Evolutionary conservation across 1,140 invertebrate species (phyloP), one percentile per base, ranked within the genome.

Genomic region (Micrasema minimum): DNA sequence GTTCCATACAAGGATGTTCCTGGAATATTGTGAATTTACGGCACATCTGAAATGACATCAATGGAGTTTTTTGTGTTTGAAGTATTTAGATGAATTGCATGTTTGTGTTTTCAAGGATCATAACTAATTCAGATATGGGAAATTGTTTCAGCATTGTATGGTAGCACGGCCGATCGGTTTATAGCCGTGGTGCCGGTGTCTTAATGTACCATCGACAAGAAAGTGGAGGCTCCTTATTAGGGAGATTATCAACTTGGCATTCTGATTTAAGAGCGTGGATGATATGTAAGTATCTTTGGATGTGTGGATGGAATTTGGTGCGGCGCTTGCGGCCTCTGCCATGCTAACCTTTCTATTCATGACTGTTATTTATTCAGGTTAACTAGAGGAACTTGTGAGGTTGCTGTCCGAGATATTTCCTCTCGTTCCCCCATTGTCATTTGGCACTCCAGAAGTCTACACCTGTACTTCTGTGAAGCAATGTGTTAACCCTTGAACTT

Each of bases 101-200:
- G 64, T 46, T n/a, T 67, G 65, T 64, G 51, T 35, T 69, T 69
- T 53, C 46, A 22, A 53, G 71, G 43, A 50, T 66, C 18, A 69
- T 35, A 45, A 75, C 66, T 75, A 75, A 75, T 74, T 69, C 50
- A 66, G 50, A 37, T 35, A 31, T 75, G 48, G 66, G 57, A 71
- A 69, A 75, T 75, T 75, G 66, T 75, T 75, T 75, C 73, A 75
- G 73, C 73, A 45, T 75, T 43, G 50, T 66, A 75, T 66, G 41
- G 46, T 66, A 53, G 45, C 37, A 62, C 20, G 61, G 71, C 65
- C 41, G 16, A 67, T 66, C 65, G 72, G 68, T 57, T 62, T n/a
- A 55, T 35, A 31, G 62, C 48, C 68, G 68, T 69, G 37, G 66
- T 16, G 55, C 57, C 48, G 16, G 48, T 46, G 62, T 53, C 45